These are phyloP conservation scores for Antheraea mylitta DNA, from an alignment of 1,140 invertebrate genomes.

Conservation along the genomic window DNA sequence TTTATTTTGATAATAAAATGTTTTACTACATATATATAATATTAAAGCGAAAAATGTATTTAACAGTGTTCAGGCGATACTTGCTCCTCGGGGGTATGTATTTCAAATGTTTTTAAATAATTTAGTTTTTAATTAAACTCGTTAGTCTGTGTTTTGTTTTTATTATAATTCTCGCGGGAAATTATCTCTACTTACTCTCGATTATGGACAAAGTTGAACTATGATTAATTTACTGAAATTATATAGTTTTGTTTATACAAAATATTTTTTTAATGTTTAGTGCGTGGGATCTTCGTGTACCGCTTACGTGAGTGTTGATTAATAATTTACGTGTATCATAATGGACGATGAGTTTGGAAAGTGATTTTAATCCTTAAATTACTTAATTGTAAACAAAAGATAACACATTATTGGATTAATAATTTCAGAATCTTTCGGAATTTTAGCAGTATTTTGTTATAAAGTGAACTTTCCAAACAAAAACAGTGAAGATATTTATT, in stretches of 20 bases:
- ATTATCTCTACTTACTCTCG: not conserved
- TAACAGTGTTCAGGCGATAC: constrained; percentile 28
- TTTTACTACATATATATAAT: too few species aligned
- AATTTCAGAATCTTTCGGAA: too few species aligned
- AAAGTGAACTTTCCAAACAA: too few species aligned
- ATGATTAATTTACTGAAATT: not conserved
- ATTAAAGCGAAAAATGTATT: not conserved
- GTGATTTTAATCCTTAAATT: too few species aligned
- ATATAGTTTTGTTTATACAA: constrained; percentile 8
- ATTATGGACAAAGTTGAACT: not conserved
- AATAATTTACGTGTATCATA: too few species aligned
- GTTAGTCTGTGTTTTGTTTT: not conserved
- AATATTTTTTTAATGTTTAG: constrained; percentile 17
- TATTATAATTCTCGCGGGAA: not conserved
- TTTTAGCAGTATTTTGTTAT: too few species aligned
- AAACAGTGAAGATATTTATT: too few species aligned
- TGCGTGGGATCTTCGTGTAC: constrained; percentile 20
- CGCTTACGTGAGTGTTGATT: constrained; percentile 15
- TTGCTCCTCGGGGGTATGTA: constrained; percentile 23
- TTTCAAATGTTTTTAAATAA: not conserved
- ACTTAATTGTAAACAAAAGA: too few species aligned
- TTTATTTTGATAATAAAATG: too few species aligned
- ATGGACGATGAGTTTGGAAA: too few species aligned
- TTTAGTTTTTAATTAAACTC: not conserved
- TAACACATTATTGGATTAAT: too few species aligned